Evolutionary conservation across 2,113 vertebrate genomes (phyloP), one percentile per base, ranked within the genome.

Genomic region (Saguinus midas): DNA sequence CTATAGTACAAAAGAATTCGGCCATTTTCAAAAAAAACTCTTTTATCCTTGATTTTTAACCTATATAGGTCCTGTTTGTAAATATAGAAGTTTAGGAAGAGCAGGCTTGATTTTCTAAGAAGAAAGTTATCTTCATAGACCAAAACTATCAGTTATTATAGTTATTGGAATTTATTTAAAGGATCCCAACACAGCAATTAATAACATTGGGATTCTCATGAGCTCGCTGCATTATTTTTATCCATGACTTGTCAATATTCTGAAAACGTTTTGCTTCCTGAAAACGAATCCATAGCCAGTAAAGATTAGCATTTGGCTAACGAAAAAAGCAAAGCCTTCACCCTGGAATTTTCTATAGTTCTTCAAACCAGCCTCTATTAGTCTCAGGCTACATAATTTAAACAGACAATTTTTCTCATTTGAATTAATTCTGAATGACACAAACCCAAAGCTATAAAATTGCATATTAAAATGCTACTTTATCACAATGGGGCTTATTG

Each of bases 401-500:
- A n/a, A n/a, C n/a, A n/a, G n/a, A n/a, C n/a, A n/a, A n/a, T n/a
- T n/a, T n/a, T n/a, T n/a, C n/a, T 72, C 8, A 73, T 78, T 66
- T 90, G 75, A 95, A 92, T 96, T 95, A 80, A 90, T 95, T 97
- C 68, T 68, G 50, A 96, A 93, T 29, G 92, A 85, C 40, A 82
- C 96, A 97, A 88, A 61, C 45, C 78, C 76, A 78, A 91, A 96
- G 93, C 90, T 61, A 82, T 45, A 82, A 96, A 95, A 81, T 82
- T 75, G 29, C 48, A 93, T 96, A 94, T 94, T 95, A 43, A 94
- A 96, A 94, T 66, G 35, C 55, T 37, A 48, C 43, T 89, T 58
- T 43, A 75, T 75, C 87, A 73, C 80, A 96, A 84, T 29, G 35
- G 79, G 37, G 45, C 40, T 95, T 89, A 91, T 45, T 1, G 1